A percentile compares a stretch with the other conserved stretches of the same genome.
These are phyloP conservation scores for Scolopax rusticola DNA, from an alignment of 2,797 vertebrate species.

Conservation along the genomic window DNA sequence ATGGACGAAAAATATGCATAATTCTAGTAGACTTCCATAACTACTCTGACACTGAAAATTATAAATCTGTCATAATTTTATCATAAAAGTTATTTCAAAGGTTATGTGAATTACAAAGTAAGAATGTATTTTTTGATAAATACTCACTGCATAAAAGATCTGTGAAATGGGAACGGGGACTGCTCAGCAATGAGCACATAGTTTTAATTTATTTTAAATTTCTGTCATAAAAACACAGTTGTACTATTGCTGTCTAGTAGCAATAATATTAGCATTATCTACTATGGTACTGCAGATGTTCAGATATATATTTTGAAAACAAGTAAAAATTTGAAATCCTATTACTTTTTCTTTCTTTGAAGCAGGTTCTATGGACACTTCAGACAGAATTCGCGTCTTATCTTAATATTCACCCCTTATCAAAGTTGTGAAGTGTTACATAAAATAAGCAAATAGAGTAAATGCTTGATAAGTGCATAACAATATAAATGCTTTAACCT, in stretches of 20 bases:
- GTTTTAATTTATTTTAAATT: not conserved
- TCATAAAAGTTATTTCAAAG: not conserved
- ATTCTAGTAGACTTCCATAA: not conserved
- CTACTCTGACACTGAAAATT: not conserved
- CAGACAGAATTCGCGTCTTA: conserved; percentile 43
- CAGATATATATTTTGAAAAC: conserved; percentile 2
- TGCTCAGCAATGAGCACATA: not conserved
- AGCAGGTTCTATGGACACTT: conserved; percentile 21
- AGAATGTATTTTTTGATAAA: not conserved
- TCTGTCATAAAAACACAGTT: not conserved
- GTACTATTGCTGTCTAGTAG: not conserved
- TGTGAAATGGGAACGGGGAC: not conserved
- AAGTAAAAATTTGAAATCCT: not conserved
- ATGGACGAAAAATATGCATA: not conserved
- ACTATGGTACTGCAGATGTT: not conserved
- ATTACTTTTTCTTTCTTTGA: conserved; percentile 48
- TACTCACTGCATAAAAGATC: not conserved
- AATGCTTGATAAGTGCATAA: conserved; percentile 45
- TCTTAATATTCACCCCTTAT: conserved; percentile 59
- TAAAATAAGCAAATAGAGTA: conserved; percentile 31
- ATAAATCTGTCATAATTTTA: not conserved
- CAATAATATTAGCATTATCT: not conserved
- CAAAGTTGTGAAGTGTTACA: conserved; percentile 43
- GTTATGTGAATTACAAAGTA: not conserved
- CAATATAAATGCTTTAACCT: conserved; percentile 45